phyloP scores from a whole-genome alignment of 2,797 vertebrate genomes.

The Argyrosomus regius region DNA sequence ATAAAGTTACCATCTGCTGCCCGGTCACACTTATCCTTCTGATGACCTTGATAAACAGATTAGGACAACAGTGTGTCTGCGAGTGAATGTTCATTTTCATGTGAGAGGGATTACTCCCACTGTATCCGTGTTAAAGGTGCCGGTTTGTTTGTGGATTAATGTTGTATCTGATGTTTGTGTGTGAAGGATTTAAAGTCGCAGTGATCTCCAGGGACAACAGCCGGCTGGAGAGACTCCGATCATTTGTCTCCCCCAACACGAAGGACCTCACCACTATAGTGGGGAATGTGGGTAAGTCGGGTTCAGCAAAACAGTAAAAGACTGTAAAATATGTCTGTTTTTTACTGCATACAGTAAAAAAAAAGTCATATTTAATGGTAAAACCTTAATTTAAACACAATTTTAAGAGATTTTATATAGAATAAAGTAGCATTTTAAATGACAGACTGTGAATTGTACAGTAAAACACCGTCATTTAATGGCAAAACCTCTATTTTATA shows the following conservation, averaged over 20 bases:
- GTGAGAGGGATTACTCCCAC: slow-evolving; percentile 39
- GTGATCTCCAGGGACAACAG: slow-evolving; percentile 87
- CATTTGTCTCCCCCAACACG: slow-evolving; percentile 81
- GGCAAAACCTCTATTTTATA: too few relatives aligned
- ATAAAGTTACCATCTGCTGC: slow-evolving; percentile 37
- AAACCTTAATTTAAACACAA: too few relatives aligned
- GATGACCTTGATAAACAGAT: slow-evolving; percentile 57
- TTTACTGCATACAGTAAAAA: too few relatives aligned
- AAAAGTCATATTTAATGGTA: too few relatives aligned
- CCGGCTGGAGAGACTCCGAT: slow-evolving; percentile 84
- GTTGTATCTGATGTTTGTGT: slow-evolving; percentile 20
- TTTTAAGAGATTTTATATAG: too few relatives aligned
- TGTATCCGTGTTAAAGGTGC: slow-evolving; percentile 39
- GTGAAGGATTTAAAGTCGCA: slow-evolving; percentile 87
- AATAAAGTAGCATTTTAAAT: too few relatives aligned
- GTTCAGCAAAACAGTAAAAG: background rate
- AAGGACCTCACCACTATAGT: slow-evolving; percentile 85
- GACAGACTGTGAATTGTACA: too few relatives aligned
- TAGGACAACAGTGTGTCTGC: slow-evolving; percentile 4
- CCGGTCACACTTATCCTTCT: slow-evolving; percentile 37
- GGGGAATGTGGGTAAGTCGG: slow-evolving; percentile 87
- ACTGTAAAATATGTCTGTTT: too few relatives aligned
- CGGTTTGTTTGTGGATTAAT: slow-evolving; percentile 25
- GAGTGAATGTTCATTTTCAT: slow-evolving; percentile 36
- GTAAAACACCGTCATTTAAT: too few relatives aligned